Evolutionary conservation across 2,113 vertebrate species (phyloP), one percentile per base, ranked within the genome.

Genomic region (Poecilia latipinna): DNA sequence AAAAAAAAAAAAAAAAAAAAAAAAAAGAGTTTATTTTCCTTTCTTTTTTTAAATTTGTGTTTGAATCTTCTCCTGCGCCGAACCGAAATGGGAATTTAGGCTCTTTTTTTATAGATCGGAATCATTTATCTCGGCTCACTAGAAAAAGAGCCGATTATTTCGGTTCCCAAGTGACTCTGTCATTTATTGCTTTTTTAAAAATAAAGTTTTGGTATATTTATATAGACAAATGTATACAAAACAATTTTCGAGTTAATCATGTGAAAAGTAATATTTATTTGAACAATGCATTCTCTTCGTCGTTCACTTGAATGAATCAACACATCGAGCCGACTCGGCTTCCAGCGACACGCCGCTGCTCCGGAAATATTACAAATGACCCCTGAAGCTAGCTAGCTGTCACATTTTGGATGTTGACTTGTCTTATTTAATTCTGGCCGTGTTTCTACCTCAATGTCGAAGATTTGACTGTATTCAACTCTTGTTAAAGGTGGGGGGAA

Each of bases 351-450:
- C 44, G 44, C 17, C 51, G 19, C 51, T 39, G 71, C 65, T 29
- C 80, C 88, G 91, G 89, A 91, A 71, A 13, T 72, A 29, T 1
- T 0, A 10, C 0, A 0, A 0, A 11, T 26, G 37, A 66, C 48
- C 17, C 10, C 3, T 26, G 54, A 0, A 0, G 77, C 35, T 39
- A 51, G 7, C 13, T 10, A 44, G 3, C 3, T 2, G 5, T 29
- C 68, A 17, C 73, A 4, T 74, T 63, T 32, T 2, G 0, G 1
- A 1, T 12, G 17, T 64, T 17, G 31, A 4, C 61, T 22, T 68
- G 65, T 48, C 19, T 19, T 73, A 82, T 31, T 12, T 7, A 5
- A 35, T 32, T 29, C 11, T 33, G 1, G 4, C 1, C 1, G 1
- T 33, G 54, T 70, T 70, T 6, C 32, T 8, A 4, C 35, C 13